Percentiles rank a stretch among this genome's conserved stretches.
Evolutionary conservation across 2,113 vertebrate species (phyloP).

Genomic region (Uropsilus gracilis): DNA sequence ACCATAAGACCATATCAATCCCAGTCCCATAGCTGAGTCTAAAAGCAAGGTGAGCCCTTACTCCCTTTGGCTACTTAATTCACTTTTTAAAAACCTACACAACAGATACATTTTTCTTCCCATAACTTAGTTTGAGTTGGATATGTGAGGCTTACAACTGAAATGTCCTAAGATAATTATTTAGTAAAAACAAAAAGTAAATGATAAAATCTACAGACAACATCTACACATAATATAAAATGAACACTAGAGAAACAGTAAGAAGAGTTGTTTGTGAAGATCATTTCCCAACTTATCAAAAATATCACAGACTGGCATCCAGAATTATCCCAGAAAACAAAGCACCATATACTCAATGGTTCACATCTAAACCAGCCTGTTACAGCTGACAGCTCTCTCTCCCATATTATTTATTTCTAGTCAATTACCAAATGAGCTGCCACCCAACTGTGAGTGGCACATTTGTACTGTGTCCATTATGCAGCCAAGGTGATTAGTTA

Average conservation of each 20-base stretch:
- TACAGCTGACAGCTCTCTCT: background rate
- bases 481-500: background rate
- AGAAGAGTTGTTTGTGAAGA: too few species aligned
- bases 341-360: background rate
- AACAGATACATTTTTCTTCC: background rate
- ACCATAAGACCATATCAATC: too few species aligned
- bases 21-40: background rate
- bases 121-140: background rate
- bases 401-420: background rate
- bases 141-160: background rate
- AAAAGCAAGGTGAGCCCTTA: background rate
- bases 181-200: background rate
- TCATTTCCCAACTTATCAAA: background rate
- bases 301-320: background rate
- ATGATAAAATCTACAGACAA: too few species aligned
- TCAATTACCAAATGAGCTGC: too few species aligned
- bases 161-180: background rate
- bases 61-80: background rate
- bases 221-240: too few species aligned
- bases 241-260: too few species aligned
- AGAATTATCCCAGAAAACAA: background rate
- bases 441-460: too few species aligned
- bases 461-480: background rate
- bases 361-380: background rate
- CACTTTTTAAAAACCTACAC: too few species aligned